Percentiles rank a stretch among this genome's conserved stretches.
Evolutionary conservation across 2,888 invertebrate species (phyloP).

Genomic region (Apotomis turbidana): DNA sequence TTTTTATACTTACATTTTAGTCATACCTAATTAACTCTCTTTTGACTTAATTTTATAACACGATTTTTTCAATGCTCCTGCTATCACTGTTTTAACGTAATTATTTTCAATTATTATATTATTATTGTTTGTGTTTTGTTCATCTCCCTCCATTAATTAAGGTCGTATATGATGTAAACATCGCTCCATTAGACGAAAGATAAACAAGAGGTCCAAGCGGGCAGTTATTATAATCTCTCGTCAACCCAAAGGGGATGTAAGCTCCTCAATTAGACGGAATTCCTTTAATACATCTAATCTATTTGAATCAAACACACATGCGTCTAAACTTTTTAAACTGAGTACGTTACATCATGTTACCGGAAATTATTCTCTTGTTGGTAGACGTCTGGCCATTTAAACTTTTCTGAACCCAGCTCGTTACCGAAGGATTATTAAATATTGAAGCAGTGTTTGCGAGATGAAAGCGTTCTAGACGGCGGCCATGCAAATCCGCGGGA

Average conservation of each 20-base stretch:
- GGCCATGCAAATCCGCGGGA: slow-evolving; percentile 38
- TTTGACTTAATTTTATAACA: too few species aligned
- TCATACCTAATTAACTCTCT: too few species aligned
- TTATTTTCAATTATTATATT: too few species aligned
- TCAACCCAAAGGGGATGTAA: slow-evolving; percentile 57
- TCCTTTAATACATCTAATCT: slow-evolving; percentile 39
- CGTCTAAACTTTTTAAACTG: slow-evolving; percentile 37
- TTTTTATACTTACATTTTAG: too few species aligned
- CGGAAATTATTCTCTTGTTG: slow-evolving; percentile 32
- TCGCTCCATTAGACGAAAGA: slow-evolving; percentile 71
- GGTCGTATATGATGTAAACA: slow-evolving; percentile 54
- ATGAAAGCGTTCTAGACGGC: slow-evolving; percentile 76
- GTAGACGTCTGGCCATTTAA: slow-evolving; percentile 72
- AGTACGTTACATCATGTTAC: slow-evolving; percentile 26
- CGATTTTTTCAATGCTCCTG: too few species aligned
- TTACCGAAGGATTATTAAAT: slow-evolving; percentile 82
- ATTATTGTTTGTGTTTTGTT: slow-evolving; percentile 22
- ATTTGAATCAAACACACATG: slow-evolving; percentile 37
- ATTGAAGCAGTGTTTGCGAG: slow-evolving; percentile 77
- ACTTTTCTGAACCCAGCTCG: slow-evolving; percentile 79
- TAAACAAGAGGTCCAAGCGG: slow-evolving; percentile 65
- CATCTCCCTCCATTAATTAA: slow-evolving; percentile 54
- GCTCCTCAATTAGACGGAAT: slow-evolving; percentile 52
- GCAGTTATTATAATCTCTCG: slow-evolving; percentile 74
- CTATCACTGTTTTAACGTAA: too few species aligned